Base-by-base conservation (phyloP, 1,140 invertebrate species). In the Idris sp. region DNA sequence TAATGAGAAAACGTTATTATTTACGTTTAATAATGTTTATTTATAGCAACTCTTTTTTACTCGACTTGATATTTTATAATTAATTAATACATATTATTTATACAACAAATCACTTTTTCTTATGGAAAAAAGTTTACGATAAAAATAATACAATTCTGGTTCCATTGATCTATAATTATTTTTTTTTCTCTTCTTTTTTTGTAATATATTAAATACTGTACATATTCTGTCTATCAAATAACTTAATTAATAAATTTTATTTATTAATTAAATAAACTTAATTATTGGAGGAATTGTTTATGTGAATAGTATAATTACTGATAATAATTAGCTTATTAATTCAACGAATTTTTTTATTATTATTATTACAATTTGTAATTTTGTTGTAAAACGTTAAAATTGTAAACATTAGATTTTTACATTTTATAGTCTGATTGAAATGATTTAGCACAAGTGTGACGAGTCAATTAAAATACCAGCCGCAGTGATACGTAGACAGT, bases 381-480 rank as follows among this genome's bases (percentile, higher is more conserved):
- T n/a, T n/a, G n/a, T n/a, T n/a, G n/a, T n/a, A n/a, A n/a, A n/a
- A n/a, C n/a, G n/a, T n/a, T n/a, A n/a, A n/a, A n/a, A n/a, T n/a
- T n/a, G n/a, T n/a, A n/a, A n/a, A n/a, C n/a, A n/a, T n/a, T n/a
- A n/a, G n/a, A n/a, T n/a, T n/a, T n/a, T n/a, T n/a, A n/a, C n/a
- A 30, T 36, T 43, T 65, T 46, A 65, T 30, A 22, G 13, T 14
- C 18, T 9, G 25, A 54, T 65, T 43, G 61, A 36, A 28, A 44
- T 54, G 49, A 48, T 51, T 68, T 68, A 49, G 13, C 54, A 18
- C 28, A 58, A 58, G 65, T 30, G 46, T 68, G 58, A 53, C 54
- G 44, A 69, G 38, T 54, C 65, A 59, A 69, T 69, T 69, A 69
- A 69, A 69, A 69, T 69, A 46, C 65, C 65, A 58, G 26, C 7